phyloP scores from a whole-genome alignment of 2,797 vertebrate genomes.

The Pterois miles region DNA sequence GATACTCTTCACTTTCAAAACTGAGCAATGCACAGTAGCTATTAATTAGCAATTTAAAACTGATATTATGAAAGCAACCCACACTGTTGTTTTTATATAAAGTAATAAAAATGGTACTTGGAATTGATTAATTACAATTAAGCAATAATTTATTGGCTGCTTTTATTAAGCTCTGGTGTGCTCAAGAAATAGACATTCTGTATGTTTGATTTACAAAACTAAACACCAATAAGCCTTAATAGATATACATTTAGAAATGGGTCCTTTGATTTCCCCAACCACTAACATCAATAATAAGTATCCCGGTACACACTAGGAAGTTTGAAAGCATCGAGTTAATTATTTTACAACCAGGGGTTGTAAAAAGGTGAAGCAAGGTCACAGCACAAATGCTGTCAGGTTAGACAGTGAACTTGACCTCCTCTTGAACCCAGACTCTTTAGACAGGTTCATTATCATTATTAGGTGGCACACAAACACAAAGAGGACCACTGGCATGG shows the following conservation, averaged over 20 bases:
- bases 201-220: neutral
- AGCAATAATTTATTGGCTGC: accelerated
- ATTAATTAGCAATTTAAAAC: neutral
- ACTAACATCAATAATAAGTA: neutral
- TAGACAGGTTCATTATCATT: conserved; percentile 63
- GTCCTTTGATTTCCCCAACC: accelerated
- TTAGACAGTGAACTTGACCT: conserved; percentile 75
- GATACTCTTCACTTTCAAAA: conserved; percentile 22
- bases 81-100: neutral
- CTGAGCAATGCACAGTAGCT: neutral
- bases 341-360: neutral
- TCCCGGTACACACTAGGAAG: neutral
- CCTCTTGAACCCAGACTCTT: conserved; percentile 63
- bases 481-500: neutral
- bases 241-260: neutral
- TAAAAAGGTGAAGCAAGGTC: conserved; percentile 32
- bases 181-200: neutral
- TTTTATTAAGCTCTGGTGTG: neutral
- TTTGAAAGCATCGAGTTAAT: neutral
- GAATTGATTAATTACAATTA: neutral
- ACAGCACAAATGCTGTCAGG: conserved; percentile 16
- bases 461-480: conserved; percentile 13
- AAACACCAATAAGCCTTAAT: neutral
- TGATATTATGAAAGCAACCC: neutral
- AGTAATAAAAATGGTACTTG: neutral